Conservation (phyloP, 2,797 vertebrate genomes). For the Acrossocheilus wenchowensis region DNA sequence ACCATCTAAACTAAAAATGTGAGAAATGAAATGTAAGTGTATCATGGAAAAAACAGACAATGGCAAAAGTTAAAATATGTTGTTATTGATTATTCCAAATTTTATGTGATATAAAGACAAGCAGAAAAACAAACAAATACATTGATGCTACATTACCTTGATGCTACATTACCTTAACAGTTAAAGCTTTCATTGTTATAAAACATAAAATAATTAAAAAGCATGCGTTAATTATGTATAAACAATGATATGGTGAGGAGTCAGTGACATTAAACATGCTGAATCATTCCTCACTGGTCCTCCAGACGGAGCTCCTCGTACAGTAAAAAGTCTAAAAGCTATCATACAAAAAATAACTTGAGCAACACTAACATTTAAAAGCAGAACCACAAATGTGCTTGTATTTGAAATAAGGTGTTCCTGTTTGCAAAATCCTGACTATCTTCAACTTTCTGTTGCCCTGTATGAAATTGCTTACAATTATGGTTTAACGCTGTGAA, state of each 20-base stretch:
- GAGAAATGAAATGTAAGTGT: background rate
- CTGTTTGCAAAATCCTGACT: background rate
- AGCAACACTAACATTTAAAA: background rate
- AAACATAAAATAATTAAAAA: background rate
- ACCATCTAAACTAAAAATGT: too few species aligned
- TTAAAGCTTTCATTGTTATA: background rate
- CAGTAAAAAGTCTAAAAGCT: background rate
- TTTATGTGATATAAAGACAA: background rate
- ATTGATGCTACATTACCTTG: background rate
- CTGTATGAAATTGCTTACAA: background rate
- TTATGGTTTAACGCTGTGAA: rapidly evolving
- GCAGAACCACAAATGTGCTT: background rate
- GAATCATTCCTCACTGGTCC: background rate
- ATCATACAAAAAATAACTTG: background rate
- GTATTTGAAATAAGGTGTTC: background rate
- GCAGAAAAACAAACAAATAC: too few species aligned
- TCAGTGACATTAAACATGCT: background rate
- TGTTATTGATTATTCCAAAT: background rate
- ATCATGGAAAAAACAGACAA: background rate
- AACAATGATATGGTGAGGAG: background rate
- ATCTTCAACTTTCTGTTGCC: background rate
- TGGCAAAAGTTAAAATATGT: background rate
- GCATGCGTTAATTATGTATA: background rate
- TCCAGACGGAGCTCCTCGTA: background rate
- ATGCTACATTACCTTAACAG: background rate